A percentile compares a stretch with the other conserved stretches of the same genome.
Evolutionary conservation across 2,888 invertebrate species (phyloP).

Genomic region (Formica aserva): DNA sequence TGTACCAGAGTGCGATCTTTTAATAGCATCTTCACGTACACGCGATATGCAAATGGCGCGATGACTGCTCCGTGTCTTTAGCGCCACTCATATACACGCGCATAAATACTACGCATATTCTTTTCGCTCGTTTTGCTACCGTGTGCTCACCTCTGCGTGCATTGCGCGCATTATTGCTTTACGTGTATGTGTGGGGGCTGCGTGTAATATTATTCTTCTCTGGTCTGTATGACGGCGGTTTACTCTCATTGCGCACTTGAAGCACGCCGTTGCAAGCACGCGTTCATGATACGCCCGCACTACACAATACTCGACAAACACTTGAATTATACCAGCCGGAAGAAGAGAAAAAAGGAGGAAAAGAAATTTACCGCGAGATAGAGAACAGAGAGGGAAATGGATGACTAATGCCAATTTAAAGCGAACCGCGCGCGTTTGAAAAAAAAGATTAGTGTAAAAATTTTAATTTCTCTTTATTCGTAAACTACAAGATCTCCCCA

Average conservation of each 20-base stretch:
- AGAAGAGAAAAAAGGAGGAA: slow-evolving; percentile 13
- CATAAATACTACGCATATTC: slow-evolving; percentile 15
- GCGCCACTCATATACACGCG: neutral
- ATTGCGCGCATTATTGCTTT: neutral
- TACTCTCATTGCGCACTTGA: slow-evolving; percentile 38
- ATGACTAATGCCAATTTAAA: slow-evolving; percentile 12
- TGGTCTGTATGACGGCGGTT: neutral
- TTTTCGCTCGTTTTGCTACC: slow-evolving; percentile 13
- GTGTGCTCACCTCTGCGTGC: neutral
- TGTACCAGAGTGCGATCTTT: slow-evolving; percentile 27
- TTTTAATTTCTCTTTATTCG: neutral
- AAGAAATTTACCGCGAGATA: neutral
- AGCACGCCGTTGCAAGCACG: neutral
- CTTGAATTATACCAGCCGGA: slow-evolving; percentile 55
- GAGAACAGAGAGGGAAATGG: neutral
- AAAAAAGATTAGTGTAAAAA: neutral
- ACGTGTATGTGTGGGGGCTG: neutral
- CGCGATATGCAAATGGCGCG: slow-evolving; percentile 5
- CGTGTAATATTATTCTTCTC: slow-evolving; percentile 20
- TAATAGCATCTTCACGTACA: slow-evolving; percentile 16
- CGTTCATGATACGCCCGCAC: neutral
- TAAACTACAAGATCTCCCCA: neutral
- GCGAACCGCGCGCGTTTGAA: neutral
- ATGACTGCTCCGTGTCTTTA: slow-evolving; percentile 19
- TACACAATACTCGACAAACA: slow-evolving; percentile 51